A percentile compares a stretch with the other conserved stretches of the same genome.
Conservation (phyloP, 2,113 vertebrate species). For the Colius striatus region DNA sequence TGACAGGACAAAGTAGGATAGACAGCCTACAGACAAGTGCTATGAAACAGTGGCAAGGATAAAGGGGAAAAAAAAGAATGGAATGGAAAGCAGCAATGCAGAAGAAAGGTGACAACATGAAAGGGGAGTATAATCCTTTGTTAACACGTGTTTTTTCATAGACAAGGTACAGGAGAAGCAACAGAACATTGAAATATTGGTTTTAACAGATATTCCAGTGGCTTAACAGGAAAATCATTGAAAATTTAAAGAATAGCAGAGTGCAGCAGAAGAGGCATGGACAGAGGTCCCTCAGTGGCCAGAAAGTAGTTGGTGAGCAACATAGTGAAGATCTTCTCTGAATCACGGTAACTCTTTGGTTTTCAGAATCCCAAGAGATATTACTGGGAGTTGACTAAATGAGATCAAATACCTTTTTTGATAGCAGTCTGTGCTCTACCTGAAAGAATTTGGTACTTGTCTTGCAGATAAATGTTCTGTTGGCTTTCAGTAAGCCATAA, state of each 20-base stretch:
- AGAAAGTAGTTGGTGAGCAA: background rate
- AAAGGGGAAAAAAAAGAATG: background rate
- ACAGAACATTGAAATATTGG: background rate
- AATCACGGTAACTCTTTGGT: background rate
- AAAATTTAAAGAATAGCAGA: background rate
- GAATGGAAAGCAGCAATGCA: background rate
- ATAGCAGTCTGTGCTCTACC: background rate
- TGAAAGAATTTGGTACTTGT: background rate
- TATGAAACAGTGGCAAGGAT: background rate
- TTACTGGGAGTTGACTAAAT: background rate
- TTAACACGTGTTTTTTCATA: background rate
- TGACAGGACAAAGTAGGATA: background rate
- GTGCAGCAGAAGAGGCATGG: background rate
- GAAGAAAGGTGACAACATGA: background rate
- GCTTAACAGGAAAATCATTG: background rate
- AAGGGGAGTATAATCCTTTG: background rate
- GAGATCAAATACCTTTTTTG: background rate
- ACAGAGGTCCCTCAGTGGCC: rapidly evolving
- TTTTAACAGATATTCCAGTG: background rate
- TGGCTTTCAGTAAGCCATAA: background rate
- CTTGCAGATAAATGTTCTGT: background rate
- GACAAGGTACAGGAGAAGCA: rapidly evolving
- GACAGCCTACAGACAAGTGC: background rate
- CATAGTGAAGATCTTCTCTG: rapidly evolving
- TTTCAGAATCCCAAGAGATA: background rate